Evolutionary conservation across 2,888 invertebrate genomes (phyloP).

Genomic region (Hirudinaria manillensis): DNA sequence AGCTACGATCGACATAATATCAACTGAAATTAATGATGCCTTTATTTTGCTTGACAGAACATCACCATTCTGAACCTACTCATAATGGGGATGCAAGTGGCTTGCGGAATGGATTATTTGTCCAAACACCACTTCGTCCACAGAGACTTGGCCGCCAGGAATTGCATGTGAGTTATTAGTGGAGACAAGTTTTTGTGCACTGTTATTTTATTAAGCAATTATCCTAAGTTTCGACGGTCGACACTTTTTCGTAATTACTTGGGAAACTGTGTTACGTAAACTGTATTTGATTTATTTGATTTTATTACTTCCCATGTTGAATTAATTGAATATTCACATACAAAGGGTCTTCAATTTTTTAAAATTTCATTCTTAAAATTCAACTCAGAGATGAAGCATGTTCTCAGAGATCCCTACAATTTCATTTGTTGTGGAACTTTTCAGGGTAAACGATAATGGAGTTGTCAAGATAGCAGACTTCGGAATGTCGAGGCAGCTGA

Average conservation of each 20-base stretch:
- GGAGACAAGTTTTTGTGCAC: neutral
- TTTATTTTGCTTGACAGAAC: constrained; percentile 18
- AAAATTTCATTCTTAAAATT: too few species aligned
- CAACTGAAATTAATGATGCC: too few species aligned
- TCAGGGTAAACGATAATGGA: constrained; percentile 44
- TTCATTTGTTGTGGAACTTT: neutral
- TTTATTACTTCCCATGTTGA: too few species aligned
- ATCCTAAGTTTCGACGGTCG: neutral
- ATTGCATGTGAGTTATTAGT: constrained; percentile 54
- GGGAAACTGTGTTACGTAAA: too few species aligned
- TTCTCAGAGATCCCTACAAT: neutral
- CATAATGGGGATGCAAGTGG: constrained; percentile 51
- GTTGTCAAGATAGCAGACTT: constrained; percentile 57
- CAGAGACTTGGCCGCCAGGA: constrained; percentile 55
- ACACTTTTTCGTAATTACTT: neutral
- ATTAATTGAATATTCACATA: too few species aligned
- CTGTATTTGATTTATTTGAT: too few species aligned
- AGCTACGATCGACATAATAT: too few species aligned
- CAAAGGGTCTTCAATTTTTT: too few species aligned
- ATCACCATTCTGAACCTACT: constrained; percentile 43
- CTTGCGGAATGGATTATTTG: constrained; percentile 54
- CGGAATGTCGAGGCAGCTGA: constrained; percentile 56
- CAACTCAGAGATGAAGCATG: neutral
- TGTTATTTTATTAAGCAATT: neutral
- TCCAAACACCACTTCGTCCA: constrained; percentile 53